Conservation (phyloP, 1,140 invertebrate genomes). For the Scaptomyza hsui region DNA sequence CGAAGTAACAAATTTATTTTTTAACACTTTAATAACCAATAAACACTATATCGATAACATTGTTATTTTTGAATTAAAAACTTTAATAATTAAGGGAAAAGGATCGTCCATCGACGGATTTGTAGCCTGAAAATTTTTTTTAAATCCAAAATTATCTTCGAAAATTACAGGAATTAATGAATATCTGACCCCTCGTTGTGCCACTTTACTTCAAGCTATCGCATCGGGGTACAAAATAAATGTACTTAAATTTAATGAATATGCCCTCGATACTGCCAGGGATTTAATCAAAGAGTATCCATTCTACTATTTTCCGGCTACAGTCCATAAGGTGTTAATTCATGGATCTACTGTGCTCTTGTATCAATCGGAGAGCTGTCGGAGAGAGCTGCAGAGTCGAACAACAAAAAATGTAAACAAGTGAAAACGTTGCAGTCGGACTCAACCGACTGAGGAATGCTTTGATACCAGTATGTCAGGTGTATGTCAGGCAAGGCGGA, state of each 20-base stretch:
- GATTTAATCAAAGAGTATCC: conserved; percentile 7
- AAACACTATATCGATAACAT: no score
- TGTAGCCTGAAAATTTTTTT: conserved; percentile 15
- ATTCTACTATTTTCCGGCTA: conserved; percentile 3
- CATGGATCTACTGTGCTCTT: conserved; percentile 4
- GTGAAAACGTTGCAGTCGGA: no score
- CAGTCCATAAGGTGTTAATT: background rate
- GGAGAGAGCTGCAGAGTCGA: conserved; percentile 1
- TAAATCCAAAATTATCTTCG: conserved; percentile 3
- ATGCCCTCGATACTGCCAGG: no score
- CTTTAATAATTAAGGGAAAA: no score
- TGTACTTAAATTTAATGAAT: conserved; percentile 18
- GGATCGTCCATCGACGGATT: background rate
- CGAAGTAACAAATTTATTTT: no score
- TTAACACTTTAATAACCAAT: no score
- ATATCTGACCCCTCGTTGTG: conserved; percentile 7
- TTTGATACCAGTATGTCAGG: no score
- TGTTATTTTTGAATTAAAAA: no score
- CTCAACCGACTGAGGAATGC: no score
- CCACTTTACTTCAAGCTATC: conserved; percentile 13
- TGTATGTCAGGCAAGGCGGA: no score
- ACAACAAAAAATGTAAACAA: conserved; percentile 8
- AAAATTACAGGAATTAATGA: conserved; percentile 13
- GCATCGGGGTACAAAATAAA: conserved; percentile 17
- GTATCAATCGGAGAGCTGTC: conserved; percentile 10